These are phyloP conservation scores for Volucella inanis DNA, from an alignment of 2,888 invertebrate species.

Conservation along the genomic window DNA sequence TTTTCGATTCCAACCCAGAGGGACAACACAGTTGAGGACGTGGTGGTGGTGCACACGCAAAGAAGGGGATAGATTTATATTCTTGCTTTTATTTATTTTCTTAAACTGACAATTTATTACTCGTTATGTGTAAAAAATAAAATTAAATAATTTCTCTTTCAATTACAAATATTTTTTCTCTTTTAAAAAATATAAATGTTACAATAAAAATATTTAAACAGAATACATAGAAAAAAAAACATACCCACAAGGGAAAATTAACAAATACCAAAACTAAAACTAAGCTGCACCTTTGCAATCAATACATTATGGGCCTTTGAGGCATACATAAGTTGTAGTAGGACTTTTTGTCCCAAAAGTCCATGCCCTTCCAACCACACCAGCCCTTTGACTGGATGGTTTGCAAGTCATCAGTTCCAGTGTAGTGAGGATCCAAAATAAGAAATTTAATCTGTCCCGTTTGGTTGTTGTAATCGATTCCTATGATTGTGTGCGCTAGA, in stretches of 20 bases:
- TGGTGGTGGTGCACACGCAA: no score
- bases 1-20: no score
- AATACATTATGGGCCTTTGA: constrained; percentile 83
- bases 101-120: constrained; percentile 51
- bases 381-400: constrained; percentile 92
- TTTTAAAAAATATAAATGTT: constrained; percentile 21
- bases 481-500: constrained; percentile 98
- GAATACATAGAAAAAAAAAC: constrained; percentile 10
- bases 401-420: constrained; percentile 92
- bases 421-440: constrained; percentile 99
- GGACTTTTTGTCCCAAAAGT: constrained; percentile 97
- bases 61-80: neutral
- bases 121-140: constrained; percentile 54
- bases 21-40: no score
- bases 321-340: constrained; percentile 99
- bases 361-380: constrained; percentile 97
- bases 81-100: constrained; percentile 42
- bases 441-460: constrained; percentile 94
- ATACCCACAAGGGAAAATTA: constrained; percentile 4
- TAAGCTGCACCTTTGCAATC: constrained; percentile 50
- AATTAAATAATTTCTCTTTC: constrained; percentile 27
- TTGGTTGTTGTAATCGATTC: constrained; percentile 92
- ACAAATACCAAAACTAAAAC: constrained; percentile 19
- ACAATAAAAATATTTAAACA: constrained; percentile 34
- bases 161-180: constrained; percentile 40